Evolutionary conservation across 2,888 invertebrate genomes (phyloP), one percentile per base, ranked within the genome.

Genomic region (Lissocephala sabroskyi): DNA sequence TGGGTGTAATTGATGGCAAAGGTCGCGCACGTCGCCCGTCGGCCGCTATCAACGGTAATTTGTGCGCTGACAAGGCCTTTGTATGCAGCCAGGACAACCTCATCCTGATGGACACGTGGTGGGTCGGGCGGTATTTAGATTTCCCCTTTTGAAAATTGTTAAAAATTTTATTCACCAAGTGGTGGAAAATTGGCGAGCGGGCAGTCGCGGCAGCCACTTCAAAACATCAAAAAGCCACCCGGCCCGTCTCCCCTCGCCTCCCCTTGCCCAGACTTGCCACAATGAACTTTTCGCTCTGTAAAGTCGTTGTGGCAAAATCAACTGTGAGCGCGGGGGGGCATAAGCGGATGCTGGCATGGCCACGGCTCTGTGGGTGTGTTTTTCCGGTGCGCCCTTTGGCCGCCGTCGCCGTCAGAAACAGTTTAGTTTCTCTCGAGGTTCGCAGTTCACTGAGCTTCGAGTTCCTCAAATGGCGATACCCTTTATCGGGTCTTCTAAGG

Each of bases 91-190:
- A n/a, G n/a, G n/a, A n/a, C n/a, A n/a, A n/a, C 37, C 36, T 36
- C 56, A 58, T 54, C 54, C 56, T 73, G 68, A 71, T 64, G 54
- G 50, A 75, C 46, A 58, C 52, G 49, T 71, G 43, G 41, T 7
- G 19, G 30, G 26, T 35, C 42, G 42, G 29, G 43, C 33, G 45
- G 39, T 53, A 41, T n/a, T n/a, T n/a, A n/a, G n/a, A n/a, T n/a
- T n/a, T n/a, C n/a, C n/a, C n/a, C n/a, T n/a, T n/a, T n/a, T n/a
- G n/a, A n/a, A n/a, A n/a, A n/a, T 63, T 65, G 74, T 66, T 62
- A 55, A 73, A 73, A 68, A 68, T 68, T 76, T 48, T 59, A 68
- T 76, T 76, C 42, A 49, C 56, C 62, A 65, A 68, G 70, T 76
- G 70, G 70, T 76, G 59, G 59, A 56, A 68, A 73, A 68, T 76